These are phyloP conservation scores for Allygus modestus DNA, from an alignment of 2,888 invertebrate species.

Conservation along the genomic window DNA sequence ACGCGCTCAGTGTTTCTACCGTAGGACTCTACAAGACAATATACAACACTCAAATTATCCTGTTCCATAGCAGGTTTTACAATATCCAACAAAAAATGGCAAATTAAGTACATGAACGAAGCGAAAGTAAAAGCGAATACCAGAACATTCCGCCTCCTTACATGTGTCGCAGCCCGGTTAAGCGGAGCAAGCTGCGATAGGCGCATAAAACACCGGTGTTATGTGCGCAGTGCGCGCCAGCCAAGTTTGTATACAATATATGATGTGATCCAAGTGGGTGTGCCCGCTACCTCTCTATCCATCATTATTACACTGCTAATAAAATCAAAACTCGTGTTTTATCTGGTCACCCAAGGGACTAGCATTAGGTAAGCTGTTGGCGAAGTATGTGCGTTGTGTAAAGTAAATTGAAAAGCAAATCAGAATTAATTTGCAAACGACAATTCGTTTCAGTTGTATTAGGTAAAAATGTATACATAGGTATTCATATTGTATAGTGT, in stretches of 20 bases:
- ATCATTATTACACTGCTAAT: background rate
- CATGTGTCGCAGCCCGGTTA: background rate
- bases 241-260: background rate
- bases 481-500: too few species aligned
- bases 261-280: background rate
- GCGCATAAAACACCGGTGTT: background rate
- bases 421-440: too few species aligned
- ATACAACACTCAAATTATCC: too few species aligned
- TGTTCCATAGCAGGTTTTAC: too few species aligned
- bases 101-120: background rate
- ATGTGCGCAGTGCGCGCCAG: background rate
- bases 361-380: too few species aligned
- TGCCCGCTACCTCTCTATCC: background rate
- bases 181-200: background rate
- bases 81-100: background rate
- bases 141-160: background rate
- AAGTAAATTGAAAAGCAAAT: too few species aligned
- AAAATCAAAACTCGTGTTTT: background rate
- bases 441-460: too few species aligned
- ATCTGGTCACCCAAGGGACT: background rate
- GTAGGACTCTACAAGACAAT: too few species aligned
- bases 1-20: too few species aligned
- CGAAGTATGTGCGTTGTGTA: too few species aligned
- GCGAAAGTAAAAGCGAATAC: slow-evolving; percentile 11
- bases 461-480: too few species aligned